A percentile compares a stretch with the other conserved stretches of the same genome.
These are phyloP conservation scores for Sebastes taczanowskii DNA, from an alignment of 2,797 vertebrate genomes.

Conservation along the genomic window DNA sequence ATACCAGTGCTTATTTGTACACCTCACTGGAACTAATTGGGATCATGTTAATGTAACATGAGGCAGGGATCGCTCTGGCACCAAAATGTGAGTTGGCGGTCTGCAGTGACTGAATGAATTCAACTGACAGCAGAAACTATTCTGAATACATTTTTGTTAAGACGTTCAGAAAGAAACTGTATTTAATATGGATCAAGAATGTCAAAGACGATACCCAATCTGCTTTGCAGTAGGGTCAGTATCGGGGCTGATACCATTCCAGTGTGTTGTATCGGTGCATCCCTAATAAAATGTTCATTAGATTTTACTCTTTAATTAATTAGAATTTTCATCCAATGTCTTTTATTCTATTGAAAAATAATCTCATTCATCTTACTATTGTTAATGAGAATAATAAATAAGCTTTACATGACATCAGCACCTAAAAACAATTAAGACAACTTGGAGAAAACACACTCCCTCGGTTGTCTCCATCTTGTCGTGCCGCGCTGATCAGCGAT, in stretches of 20 bases:
- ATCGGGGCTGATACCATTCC: neutral
- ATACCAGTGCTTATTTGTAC: neutral
- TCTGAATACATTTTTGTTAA: neutral
- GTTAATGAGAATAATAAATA: neutral
- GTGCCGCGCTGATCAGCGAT: constrained; percentile 35
- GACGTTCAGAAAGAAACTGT: neutral
- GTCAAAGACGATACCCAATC: neutral
- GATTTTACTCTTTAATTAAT: neutral
- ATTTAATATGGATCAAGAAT: neutral
- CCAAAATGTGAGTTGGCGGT: neutral
- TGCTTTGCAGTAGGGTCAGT: neutral
- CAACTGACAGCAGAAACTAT: neutral
- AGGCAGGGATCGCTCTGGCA: neutral
- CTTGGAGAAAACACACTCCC: neutral
- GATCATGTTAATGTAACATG: neutral
- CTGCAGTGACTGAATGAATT: neutral
- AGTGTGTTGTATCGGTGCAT: neutral
- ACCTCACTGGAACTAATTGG: neutral
- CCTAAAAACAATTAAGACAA: neutral
- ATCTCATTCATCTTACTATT: neutral
- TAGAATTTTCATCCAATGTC: neutral
- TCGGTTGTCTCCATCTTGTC: constrained; percentile 36
- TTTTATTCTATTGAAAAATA: neutral
- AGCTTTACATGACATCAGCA: neutral
- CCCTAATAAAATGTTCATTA: neutral